Conservation (phyloP, 2,113 vertebrate species). For the Hippolais icterina region DNA sequence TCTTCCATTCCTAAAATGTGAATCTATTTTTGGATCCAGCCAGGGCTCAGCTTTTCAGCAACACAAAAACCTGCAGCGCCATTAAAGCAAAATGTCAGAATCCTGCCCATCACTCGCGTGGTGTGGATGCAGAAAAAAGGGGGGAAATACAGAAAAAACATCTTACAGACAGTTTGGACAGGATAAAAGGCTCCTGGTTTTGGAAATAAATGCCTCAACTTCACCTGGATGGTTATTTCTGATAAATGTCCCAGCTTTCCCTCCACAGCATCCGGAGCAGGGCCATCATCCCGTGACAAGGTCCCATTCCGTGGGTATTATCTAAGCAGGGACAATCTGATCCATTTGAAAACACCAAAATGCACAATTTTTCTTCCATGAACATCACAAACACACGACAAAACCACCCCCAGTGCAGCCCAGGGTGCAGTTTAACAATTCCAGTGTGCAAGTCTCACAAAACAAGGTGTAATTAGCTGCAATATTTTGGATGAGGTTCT, state of each 20-base stretch:
- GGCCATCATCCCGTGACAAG: not conserved
- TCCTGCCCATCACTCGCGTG: not conserved
- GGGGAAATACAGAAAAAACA: not conserved
- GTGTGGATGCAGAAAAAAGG: not conserved
- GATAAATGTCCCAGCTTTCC: not conserved
- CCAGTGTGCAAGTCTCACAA: not conserved
- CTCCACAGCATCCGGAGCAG: not conserved
- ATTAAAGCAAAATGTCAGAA: not conserved
- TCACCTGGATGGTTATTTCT: constrained; percentile 27
- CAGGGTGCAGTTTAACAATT: not conserved
- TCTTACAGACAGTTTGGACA: not conserved
- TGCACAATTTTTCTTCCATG: not conserved
- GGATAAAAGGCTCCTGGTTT: not conserved
- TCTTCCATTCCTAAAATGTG: not conserved
- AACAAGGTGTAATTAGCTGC: not conserved
- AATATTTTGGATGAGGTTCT: not conserved
- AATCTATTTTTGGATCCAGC: not conserved
- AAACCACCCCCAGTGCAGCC: not conserved
- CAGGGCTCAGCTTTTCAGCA: not conserved
- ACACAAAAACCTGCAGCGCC: not conserved
- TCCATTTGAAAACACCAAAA: not conserved
- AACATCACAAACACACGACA: fast-evolving
- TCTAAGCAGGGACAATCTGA: not conserved
- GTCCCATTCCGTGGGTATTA: not conserved
- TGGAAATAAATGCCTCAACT: not conserved